phyloP scores from a whole-genome alignment of 2,797 vertebrate species.

The Lacerta viridis region DNA sequence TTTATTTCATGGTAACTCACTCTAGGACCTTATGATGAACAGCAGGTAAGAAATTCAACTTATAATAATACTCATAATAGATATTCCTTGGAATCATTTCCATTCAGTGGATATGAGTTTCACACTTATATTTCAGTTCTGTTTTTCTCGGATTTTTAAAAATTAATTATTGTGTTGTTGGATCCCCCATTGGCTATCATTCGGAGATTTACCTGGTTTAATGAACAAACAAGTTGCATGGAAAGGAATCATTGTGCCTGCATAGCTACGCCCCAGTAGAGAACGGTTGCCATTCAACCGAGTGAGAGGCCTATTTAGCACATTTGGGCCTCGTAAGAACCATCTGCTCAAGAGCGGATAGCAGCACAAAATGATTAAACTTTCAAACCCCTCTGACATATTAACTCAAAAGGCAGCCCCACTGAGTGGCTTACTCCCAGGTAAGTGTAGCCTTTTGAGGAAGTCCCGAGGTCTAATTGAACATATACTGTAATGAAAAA shows the following conservation, averaged over 20 bases:
- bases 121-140: background rate
- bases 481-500: background rate
- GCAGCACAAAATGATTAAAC: background rate
- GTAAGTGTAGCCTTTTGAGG: background rate
- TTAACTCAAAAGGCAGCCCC: background rate
- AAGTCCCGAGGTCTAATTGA: background rate
- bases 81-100: background rate
- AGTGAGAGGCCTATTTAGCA: background rate
- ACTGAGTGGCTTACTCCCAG: background rate
- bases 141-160: background rate
- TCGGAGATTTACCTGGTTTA: background rate
- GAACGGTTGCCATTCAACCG: background rate
- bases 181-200: accelerated
- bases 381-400: background rate
- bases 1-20: too few relatives aligned
- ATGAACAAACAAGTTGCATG: background rate
- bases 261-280: background rate
- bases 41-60: background rate
- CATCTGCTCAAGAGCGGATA: slow-evolving; percentile 1
- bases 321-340: background rate
- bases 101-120: accelerated
- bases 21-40: too few relatives aligned
- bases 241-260: background rate
- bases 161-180: background rate
- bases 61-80: background rate